Evolutionary conservation across 2,888 invertebrate species (phyloP), one percentile per base, ranked within the genome.

Genomic region (Cataglyphis albicans): DNA sequence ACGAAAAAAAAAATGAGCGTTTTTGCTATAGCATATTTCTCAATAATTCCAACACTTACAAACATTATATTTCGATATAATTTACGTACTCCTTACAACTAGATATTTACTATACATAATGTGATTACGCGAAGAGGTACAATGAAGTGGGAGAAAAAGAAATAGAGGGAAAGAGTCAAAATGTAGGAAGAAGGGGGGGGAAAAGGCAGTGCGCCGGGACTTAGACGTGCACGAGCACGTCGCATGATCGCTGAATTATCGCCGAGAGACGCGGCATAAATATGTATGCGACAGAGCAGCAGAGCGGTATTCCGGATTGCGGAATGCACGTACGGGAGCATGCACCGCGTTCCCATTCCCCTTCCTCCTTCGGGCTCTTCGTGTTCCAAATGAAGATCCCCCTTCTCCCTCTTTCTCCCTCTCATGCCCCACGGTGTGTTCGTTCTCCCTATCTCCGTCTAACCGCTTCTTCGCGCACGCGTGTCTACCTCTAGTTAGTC

Each of bases 191-290:
- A 68, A 57, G 55, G 12, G 38, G 57, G 48, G 12, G 52, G 78
- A 3, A 57, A n/a, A 67, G 76, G 73, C 75, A 78, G 67, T 84
- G 86, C 80, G 86, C 87, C 81, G 84, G 6, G 6, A 88, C 82
- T 87, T 86, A 87, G 87, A 90, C 88, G 86, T 88, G 89, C 89
- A 87, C 87, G 91, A 86, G 85, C 87, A 87, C 91, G 91, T 92
- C 90, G 93, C 92, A 91, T 91, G 93, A 92, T 93, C 91, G 91
- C 86, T 93, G 92, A 93, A 93, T 93, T 93, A 93, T 93, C 92
- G 92, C 92, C 90, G 86, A 90, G 89, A 88, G 89, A 89, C 91
- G 90, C 89, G 81, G 90, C 91, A 93, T 92, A 92, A 93, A 93
- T 93, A 93, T 93, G 92, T 92, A 93, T 93, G 92, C 90, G 74